These are phyloP conservation scores for Mastacembelus armatus DNA, from an alignment of 2,797 vertebrate genomes.

Conservation along the genomic window DNA sequence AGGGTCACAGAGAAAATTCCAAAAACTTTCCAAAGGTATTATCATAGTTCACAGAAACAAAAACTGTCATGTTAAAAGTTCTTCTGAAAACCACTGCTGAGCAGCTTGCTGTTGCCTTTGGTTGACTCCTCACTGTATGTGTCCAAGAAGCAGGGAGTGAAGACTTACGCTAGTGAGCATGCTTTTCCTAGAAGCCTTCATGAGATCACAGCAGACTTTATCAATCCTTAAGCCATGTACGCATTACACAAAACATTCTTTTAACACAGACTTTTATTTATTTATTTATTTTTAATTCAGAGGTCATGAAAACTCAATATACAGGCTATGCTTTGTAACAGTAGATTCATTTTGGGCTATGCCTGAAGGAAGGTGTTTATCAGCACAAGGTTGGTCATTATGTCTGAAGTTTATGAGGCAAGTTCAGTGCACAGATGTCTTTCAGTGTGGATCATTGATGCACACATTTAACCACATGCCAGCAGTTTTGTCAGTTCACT, in stretches of 20 bases:
- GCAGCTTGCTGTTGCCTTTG: slow-evolving; percentile 12
- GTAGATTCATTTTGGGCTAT: neutral
- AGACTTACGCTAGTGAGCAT: neutral
- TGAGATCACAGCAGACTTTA: slow-evolving; percentile 8
- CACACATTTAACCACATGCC: slow-evolving; percentile 23
- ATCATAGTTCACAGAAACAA: neutral
- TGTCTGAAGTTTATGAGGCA: slow-evolving; percentile 27
- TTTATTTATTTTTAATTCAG: slow-evolving; percentile 5
- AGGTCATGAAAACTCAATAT: neutral
- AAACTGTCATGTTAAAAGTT: neutral
- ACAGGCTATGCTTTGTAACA: slow-evolving; percentile 27
- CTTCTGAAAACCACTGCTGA: neutral
- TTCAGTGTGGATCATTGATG: slow-evolving; percentile 27
- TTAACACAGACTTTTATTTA: slow-evolving; percentile 4
- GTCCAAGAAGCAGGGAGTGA: neutral
- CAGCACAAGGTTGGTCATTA: slow-evolving; percentile 52
- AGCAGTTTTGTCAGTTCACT: slow-evolving; percentile 12
- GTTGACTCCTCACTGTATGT: neutral
- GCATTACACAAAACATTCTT: slow-evolving; percentile 28
- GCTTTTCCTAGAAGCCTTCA: slow-evolving; percentile 9
- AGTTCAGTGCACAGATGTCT: slow-evolving; percentile 24
- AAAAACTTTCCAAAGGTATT: neutral
- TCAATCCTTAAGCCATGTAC: slow-evolving; percentile 31
- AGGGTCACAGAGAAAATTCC: neutral
- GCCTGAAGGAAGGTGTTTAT: slow-evolving; percentile 48